Base-by-base conservation (phyloP, 1,140 invertebrate genomes). In the Metopolophium dirhodum region DNA sequence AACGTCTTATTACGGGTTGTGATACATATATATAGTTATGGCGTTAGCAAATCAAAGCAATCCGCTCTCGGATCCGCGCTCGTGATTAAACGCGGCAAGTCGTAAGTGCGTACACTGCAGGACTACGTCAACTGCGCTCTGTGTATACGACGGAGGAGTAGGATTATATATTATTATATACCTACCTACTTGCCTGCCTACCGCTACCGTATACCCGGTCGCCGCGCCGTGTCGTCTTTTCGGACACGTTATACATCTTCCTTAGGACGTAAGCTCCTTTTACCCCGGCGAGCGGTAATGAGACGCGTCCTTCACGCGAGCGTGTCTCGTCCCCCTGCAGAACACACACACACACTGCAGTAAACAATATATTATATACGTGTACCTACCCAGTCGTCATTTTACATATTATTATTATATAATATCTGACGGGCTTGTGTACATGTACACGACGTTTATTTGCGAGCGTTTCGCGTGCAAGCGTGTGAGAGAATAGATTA, bases 41-140 rank as follows among this genome's bases (percentile, higher is more conserved):
- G 45, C 45, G 90, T 91, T 82, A 83, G 90, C 68, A 51, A 91
- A 91, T 91, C 90, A 82, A 91, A 91, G 49, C 90, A 91, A 91
- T 49, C 90, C 45, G 68, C 22, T 85, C 23, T 37, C 30, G 90
- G 57, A 45, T 45, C 7, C 57, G 37, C 35, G 49, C 54, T 47
- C 88, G 57, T 77, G 90, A 91, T 91, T 91, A 91, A 91, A 91
- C 90, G 90, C 37, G 45, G 90, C 35, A 87, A 83, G 35, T 85
- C 37, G 83, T 85, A 85, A 85, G 47, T 88, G 47, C 7, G 22
- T 85, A 45, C 83, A 26, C 83, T 26, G 37, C 61, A 77, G 37
- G 22, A 85, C 83, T 1, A 83, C 26, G 11, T 41, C 41, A 41
- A 82, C 8, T 30, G 14, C 41, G 41, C 41, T 41, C 2, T 41